phyloP scores from a whole-genome alignment of 2,888 invertebrate genomes.

The Galerucella calmariensis region DNA sequence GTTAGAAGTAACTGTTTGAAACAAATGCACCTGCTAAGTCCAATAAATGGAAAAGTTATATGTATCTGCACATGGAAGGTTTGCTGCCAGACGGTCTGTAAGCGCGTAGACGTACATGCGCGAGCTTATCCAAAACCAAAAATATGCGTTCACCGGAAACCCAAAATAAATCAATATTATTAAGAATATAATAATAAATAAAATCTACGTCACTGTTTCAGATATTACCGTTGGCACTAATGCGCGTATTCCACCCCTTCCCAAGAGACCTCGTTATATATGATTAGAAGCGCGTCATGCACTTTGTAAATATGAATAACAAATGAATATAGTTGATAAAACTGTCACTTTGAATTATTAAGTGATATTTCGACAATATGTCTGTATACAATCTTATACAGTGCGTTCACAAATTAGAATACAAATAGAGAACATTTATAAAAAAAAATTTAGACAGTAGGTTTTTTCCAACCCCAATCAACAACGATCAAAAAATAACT shows the following conservation, averaged over 20 bases:
- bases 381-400: background rate
- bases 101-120: too few relatives aligned
- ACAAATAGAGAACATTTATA: background rate
- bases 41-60: too few relatives aligned
- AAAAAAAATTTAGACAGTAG: too few relatives aligned
- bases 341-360: constrained; percentile 33
- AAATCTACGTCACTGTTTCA: constrained; percentile 21
- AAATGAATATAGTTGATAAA: constrained; percentile 31
- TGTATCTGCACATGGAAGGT: too few relatives aligned
- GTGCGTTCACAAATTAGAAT: background rate
- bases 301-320: constrained; percentile 39
- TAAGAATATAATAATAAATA: background rate
- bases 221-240: constrained; percentile 40
- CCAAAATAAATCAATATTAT: background rate
- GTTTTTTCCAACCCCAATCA: too few relatives aligned
- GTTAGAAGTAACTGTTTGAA: too few relatives aligned
- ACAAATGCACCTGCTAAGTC: too few relatives aligned
- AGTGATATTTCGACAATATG: constrained; percentile 20
- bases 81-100: too few relatives aligned
- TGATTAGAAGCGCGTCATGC: constrained; percentile 41
- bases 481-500: too few relatives aligned
- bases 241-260: constrained; percentile 43
- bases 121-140: too few relatives aligned
- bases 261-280: constrained; percentile 43
- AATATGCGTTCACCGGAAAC: too few relatives aligned